Conservation (phyloP, 2,888 invertebrate genomes). For the Agrotis puta region DNA sequence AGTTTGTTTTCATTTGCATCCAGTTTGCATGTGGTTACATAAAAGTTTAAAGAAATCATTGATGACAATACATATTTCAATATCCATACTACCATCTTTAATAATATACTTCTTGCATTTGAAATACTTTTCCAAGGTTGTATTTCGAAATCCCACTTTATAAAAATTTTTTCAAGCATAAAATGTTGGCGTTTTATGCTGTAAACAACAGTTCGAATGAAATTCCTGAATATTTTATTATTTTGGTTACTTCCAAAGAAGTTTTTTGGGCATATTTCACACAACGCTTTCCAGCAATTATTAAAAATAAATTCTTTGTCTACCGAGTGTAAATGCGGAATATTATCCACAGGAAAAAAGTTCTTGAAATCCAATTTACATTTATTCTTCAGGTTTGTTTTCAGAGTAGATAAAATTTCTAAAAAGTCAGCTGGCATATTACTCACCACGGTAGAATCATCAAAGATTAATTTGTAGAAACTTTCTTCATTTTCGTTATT, state of each 20-base stretch:
- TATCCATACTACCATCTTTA: conserved; percentile 77
- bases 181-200: conserved; percentile 85
- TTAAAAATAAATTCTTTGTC: conserved; percentile 76
- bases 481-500: conserved; percentile 66
- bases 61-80: conserved; percentile 79
- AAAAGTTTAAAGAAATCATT: conserved; percentile 84
- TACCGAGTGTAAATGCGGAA: conserved; percentile 68
- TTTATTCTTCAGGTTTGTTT: conserved; percentile 72
- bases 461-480: conserved; percentile 71
- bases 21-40: conserved; percentile 85
- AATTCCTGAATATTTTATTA: conserved; percentile 77
- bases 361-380: conserved; percentile 79
- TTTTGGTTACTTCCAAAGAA: conserved; percentile 81
- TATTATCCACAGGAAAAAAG: conserved; percentile 68
- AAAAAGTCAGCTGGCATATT: conserved; percentile 69
- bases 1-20: conserved; percentile 85
- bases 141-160: conserved; percentile 79
- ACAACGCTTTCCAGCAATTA: conserved; percentile 74
- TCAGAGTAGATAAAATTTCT: conserved; percentile 69
- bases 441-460: conserved; percentile 69
- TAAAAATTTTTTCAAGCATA: conserved; percentile 68
- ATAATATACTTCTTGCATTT: conserved; percentile 67
- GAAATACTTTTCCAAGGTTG: conserved; percentile 74
- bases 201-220: conserved; percentile 75
- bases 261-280: conserved; percentile 78